Evolutionary conservation across 2,888 invertebrate genomes (phyloP).

Genomic region (Scaptomyza parva): DNA sequence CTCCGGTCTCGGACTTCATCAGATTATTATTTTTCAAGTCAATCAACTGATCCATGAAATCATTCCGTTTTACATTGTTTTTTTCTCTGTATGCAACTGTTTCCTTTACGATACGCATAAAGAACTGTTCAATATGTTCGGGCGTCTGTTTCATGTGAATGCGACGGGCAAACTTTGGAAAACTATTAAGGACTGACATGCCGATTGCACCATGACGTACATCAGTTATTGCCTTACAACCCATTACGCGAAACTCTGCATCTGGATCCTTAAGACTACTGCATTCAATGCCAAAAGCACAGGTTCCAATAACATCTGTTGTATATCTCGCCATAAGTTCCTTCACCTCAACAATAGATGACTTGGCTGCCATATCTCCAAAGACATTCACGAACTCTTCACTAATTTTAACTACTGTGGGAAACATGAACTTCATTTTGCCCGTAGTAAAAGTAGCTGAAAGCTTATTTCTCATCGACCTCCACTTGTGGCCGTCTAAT

Average conservation of each 20-base stretch:
- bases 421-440: conserved; percentile 85
- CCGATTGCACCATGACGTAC: conserved; percentile 35
- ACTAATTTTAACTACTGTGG: conserved; percentile 71
- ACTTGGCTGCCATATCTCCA: conserved; percentile 37
- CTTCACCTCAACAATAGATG: conserved; percentile 69
- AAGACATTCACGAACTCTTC: conserved; percentile 67
- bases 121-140: conserved; percentile 75
- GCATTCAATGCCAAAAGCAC: conserved; percentile 85
- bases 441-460: conserved; percentile 85
- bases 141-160: conserved; percentile 61
- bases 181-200: conserved; percentile 48
- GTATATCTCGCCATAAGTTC: conserved; percentile 84
- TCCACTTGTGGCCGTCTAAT: conserved; percentile 85
- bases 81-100: conserved; percentile 83
- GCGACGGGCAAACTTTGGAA: conserved; percentile 56
- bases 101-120: conserved; percentile 79
- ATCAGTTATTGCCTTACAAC: conserved; percentile 56
- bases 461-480: conserved; percentile 84
- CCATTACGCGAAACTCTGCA: conserved; percentile 82
- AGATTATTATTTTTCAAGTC: conserved; percentile 78
- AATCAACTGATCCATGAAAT: conserved; percentile 86
- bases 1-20: conserved; percentile 28
- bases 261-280: conserved; percentile 84
- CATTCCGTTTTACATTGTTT: conserved; percentile 82
- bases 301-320: conserved; percentile 85